Evolutionary conservation across 2,797 vertebrate genomes (phyloP), one percentile per base, ranked within the genome.

Genomic region (Garrulus glandarius): DNA sequence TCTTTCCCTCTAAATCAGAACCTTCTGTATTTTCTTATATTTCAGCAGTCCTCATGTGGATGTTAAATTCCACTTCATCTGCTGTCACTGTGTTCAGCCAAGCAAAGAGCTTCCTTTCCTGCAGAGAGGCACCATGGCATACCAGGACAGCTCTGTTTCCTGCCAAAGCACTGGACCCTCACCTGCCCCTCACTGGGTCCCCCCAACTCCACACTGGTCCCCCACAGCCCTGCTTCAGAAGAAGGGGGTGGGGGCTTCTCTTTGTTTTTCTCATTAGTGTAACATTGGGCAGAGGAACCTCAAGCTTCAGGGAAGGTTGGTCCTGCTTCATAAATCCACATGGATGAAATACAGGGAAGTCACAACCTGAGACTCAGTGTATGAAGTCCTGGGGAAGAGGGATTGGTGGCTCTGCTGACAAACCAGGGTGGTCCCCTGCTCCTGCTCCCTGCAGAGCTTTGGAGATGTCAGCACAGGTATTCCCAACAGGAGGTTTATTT

Each of bases 131-230:
- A 36, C 52, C 23, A 22, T 7, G 36, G 55, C 55, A 34, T 27
- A 15, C 4, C 0, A 44, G n/a, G 27, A 37, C 1, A 29, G 21
- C 24, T 19, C 46, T 0, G 0, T 20, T 20, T 67, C 32, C 46
- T 75, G 15, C 15, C 53, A 60, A 60, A 76, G 27, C 49, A 15
- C 53, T 20, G 46, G 1, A 34, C 39, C 36, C 49, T 34, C 70
- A 18, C 59, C 67, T 67, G 55, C 26, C 23, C 50, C 16, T 27
- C 19, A 3, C 59, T 13, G 59, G 44, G 5, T 49, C 7, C 21
- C 24, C 11, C 7, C 26, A 46, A 13, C 21, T 21, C 24, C 17
- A 20, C 9, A 3, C 53, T n/a, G 68, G 57, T 49, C 6, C 26
- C 10, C 57, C 24, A 37, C 14, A 67, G 19, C 27, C 27, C 32